Percentiles rank a stretch among this genome's conserved stretches.
Evolutionary conservation across 2,797 vertebrate species (phyloP).

Genomic region (Melanogrammus aeglefinus): DNA sequence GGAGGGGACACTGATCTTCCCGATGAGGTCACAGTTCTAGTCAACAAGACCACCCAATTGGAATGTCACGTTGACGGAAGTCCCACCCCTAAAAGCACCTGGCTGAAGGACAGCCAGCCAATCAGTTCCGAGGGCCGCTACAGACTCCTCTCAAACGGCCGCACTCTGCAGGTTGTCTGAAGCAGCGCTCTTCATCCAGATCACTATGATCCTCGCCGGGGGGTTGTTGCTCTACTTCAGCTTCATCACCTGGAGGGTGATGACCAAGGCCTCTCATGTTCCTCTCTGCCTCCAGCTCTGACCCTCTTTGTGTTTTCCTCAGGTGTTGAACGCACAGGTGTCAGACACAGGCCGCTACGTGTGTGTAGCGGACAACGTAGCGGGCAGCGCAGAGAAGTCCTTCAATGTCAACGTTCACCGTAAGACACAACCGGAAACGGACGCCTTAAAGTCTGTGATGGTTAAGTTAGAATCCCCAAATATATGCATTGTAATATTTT

Average conservation of each 20-base stretch:
- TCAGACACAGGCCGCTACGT: slow-evolving; percentile 87
- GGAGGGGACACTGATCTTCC: slow-evolving; percentile 73
- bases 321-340: slow-evolving; percentile 85
- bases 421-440: slow-evolving; percentile 61
- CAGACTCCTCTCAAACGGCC: slow-evolving; percentile 76
- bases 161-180: slow-evolving; percentile 82
- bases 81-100: slow-evolving; percentile 82
- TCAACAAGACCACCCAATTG: slow-evolving; percentile 74
- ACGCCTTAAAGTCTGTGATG: neutral
- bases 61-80: slow-evolving; percentile 84
- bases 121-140: slow-evolving; percentile 68
- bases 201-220: neutral
- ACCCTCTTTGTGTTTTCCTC: slow-evolving; percentile 13
- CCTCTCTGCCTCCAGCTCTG: neutral
- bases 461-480: neutral
- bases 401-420: slow-evolving; percentile 92
- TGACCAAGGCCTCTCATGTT: neutral
- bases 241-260: neutral
- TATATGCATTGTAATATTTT: neutral
- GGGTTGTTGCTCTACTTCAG: neutral
- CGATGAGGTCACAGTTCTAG: slow-evolving; percentile 83
- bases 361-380: slow-evolving; percentile 86
- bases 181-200: neutral
- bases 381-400: slow-evolving; percentile 87
- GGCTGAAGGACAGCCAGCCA: slow-evolving; percentile 84